Base-by-base conservation (phyloP, 2,888 invertebrate genomes). In the Meliscaeva auricollis region DNA sequence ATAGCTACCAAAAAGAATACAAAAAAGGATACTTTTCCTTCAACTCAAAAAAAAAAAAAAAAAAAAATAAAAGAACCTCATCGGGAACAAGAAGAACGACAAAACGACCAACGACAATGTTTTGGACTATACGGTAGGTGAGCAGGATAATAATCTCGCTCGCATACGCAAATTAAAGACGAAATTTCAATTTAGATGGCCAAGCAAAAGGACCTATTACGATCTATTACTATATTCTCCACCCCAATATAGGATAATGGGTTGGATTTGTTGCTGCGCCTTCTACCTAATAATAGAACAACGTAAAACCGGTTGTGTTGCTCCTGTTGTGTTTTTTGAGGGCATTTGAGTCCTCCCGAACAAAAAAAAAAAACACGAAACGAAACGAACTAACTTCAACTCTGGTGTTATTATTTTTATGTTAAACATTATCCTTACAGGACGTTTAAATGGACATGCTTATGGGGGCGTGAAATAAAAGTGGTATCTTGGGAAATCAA, bases 401-500 rank as follows among this genome's bases (percentile, higher is more conserved):
- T 70, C 64, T 15, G 48, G 48, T 72, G 79, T 80, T 84, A 80
- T 84, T 84, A 80, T 84, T 84, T 84, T 84, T 80, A 84, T 84
- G 84, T 80, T 80, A 80, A 84, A 80, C 84, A 84, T 84, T 84
- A 75, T 79, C 84, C 84, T 84, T 72, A 75, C 80, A 84, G 80
- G 84, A 80, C 80, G 72, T 84, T 84, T 84, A 80, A 84, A 80
- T 75, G 84, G 80, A 84, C 84, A 84, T 80, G 84, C 84, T 84
- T 80, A 84, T 84, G 74, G 80, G 75, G 80, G 84, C 84, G 80
- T 84, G 84, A 84, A 84, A 80, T 84, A 80, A 84, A 84, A 84
- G 84, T 84, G 84, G 80, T 80, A 84, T 84, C 84, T 80, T 69
- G 84, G 84, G 84, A 84, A 84, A 84, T 84, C 84, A 84, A 80